Base-by-base conservation (phyloP, 2,888 invertebrate genomes). In the Neoitamus cyanurus region DNA sequence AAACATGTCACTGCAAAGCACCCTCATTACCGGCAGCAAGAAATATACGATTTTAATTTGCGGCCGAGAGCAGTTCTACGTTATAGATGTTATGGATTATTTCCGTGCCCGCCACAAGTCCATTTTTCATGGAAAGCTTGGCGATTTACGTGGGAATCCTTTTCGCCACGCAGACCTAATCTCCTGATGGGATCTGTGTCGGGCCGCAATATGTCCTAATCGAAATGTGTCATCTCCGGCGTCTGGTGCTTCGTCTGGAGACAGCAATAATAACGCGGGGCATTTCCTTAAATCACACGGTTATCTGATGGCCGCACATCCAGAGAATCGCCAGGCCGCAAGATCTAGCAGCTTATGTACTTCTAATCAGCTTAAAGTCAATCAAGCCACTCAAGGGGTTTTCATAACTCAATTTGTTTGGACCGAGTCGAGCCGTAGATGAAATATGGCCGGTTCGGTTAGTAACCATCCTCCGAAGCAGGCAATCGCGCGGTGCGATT, bases 311-410 rank as follows among this genome's bases (percentile, higher is more conserved):
- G 46, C 31, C 48, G 78, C 78, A 78, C 3, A 48, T 48, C 11
- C 48, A 48, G 20, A 15, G 48, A 78, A 48, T 58, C 78, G 48
- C 13, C 78, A 13, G 7, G 30, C 37, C 36, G 11, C 48, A 58
- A 48, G 78, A 75, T 85, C 73, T 82, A 85, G 73, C 84, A 72
- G 28, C 83, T 85, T 85, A 85, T 85, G 69, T 31, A 83, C 34
- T 83, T 83, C 42, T 85, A 85, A 85, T 85, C 85, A 77, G 73
- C 85, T 85, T 85, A 85, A 48, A 83, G 85, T 85, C 85, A 85
- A 85, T 85, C 85, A 85, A 75, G 83, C 34, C 77, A 83, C 83
- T 85, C 69, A 77, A 78, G 48, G 28, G 15, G 48, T 46, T 78
- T 78, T 78, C 78, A 78, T 78, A 78, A 78, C 78, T 78, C 78